A percentile compares a stretch with the other conserved stretches of the same genome.
Conservation (phyloP, 1,140 invertebrate species). For the Prorops nasuta region DNA sequence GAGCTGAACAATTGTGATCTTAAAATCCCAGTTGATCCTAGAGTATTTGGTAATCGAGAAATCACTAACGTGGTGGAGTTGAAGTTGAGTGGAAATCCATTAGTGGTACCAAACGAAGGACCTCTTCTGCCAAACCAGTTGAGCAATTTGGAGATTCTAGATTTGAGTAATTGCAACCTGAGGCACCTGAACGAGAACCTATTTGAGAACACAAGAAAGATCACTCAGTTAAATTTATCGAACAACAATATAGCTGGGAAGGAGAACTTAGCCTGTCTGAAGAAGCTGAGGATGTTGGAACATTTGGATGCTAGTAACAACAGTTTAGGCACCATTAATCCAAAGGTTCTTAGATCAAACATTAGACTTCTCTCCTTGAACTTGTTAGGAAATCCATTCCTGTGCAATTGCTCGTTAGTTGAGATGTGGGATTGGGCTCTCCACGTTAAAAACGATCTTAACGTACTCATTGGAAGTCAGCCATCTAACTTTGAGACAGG, state of each 20-base stretch:
- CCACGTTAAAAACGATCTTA: constrained; percentile 64
- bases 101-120: constrained; percentile 60
- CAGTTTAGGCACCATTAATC: constrained; percentile 62
- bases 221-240: constrained; percentile 65
- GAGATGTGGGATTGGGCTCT: constrained; percentile 74
- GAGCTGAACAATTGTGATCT: constrained; percentile 71
- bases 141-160: constrained; percentile 63
- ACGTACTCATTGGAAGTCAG: constrained; percentile 64
- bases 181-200: constrained; percentile 61
- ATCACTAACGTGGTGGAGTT: constrained; percentile 68
- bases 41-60: constrained; percentile 66
- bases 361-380: constrained; percentile 61
- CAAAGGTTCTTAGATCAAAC: constrained; percentile 58
- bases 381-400: constrained; percentile 68
- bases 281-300: constrained; percentile 61
- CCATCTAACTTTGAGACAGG: constrained; percentile 53
- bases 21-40: constrained; percentile 62
- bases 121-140: constrained; percentile 65
- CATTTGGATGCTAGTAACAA: constrained; percentile 67
- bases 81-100: constrained; percentile 68
- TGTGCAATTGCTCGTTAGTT: constrained; percentile 68
- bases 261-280: constrained; percentile 60
- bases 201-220: constrained; percentile 63
- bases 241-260: constrained; percentile 60
- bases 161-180: constrained; percentile 68